Conservation (phyloP, 2,888 invertebrate species). For the Poecilobothrus nobilitatus region DNA sequence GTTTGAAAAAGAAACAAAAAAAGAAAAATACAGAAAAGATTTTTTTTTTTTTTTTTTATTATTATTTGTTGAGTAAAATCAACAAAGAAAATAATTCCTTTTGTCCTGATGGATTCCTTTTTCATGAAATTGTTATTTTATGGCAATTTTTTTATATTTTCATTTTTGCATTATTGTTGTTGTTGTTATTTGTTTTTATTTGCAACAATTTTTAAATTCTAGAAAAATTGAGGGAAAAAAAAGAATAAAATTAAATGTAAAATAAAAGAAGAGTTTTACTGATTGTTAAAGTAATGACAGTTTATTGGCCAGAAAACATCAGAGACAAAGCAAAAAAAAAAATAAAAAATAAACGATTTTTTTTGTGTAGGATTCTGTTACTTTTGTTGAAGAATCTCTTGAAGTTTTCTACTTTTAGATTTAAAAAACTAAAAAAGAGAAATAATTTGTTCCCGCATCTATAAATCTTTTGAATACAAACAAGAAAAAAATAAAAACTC, state of each 20-base stretch:
- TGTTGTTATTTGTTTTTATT: too few relatives aligned
- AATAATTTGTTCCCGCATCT: too few relatives aligned
- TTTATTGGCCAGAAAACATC: constrained; percentile 1
- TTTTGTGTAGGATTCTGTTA: too few relatives aligned
- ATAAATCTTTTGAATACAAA: too few relatives aligned
- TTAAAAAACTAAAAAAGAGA: too few relatives aligned
- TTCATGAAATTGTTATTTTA: not conserved
- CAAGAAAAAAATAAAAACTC: too few relatives aligned
- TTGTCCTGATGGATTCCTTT: not conserved
- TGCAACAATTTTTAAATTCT: too few relatives aligned
- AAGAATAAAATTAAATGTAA: too few relatives aligned
- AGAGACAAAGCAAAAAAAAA: not conserved
- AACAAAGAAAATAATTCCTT: constrained; percentile 1
- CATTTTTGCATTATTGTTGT: not conserved
- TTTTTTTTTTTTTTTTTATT: not conserved
- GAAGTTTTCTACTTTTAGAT: too few relatives aligned
- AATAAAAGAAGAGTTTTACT: not conserved
- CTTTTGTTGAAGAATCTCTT: too few relatives aligned
- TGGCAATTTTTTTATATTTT: not conserved
- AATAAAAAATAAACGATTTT: not conserved
- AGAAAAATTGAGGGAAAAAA: too few relatives aligned
- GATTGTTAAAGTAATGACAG: constrained; percentile 6
- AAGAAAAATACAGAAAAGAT: not conserved
- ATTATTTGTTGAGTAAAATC: not conserved
- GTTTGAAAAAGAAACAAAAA: not conserved